Conservation (phyloP, 2,797 vertebrate genomes). For the Acrossocheilus wenchowensis region DNA sequence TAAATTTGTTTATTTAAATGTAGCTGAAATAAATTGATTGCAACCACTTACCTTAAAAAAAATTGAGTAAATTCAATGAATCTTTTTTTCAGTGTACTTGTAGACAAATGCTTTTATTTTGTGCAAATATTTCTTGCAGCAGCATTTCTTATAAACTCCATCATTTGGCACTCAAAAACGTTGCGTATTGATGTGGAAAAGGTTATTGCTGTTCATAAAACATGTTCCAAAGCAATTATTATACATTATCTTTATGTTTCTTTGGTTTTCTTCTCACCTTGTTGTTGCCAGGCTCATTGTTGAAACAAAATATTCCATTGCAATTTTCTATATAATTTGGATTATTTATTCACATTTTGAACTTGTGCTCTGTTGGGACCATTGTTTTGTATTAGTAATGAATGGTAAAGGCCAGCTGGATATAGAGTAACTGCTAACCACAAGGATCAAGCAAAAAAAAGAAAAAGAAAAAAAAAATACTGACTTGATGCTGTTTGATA, state of each 20-base stretch:
- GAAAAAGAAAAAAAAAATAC: too few relatives aligned
- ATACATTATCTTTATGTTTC: not conserved
- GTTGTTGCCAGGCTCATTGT: not conserved
- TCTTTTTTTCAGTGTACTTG: not conserved
- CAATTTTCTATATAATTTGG: not conserved
- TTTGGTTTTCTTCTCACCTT: not conserved
- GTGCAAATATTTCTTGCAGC: not conserved
- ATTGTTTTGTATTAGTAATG: slow-evolving; percentile 33
- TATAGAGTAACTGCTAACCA: slow-evolving; percentile 16
- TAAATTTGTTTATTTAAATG: too few relatives aligned
- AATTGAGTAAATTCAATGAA: too few relatives aligned
- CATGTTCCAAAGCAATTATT: not conserved
- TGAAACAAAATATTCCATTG: not conserved
- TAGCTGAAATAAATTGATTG: too few relatives aligned
- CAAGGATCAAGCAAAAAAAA: not conserved
- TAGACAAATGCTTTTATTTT: not conserved
- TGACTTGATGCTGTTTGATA: slow-evolving; percentile 5
- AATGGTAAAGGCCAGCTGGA: slow-evolving; percentile 48
- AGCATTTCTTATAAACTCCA: not conserved
- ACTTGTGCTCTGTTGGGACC: not conserved
- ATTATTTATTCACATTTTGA: slow-evolving; percentile 49
- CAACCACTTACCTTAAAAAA: too few relatives aligned
- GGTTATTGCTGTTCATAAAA: not conserved
- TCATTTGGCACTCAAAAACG: not conserved
- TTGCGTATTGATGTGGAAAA: not conserved